phyloP scores from a whole-genome alignment of 2,113 vertebrate species.

The Oryzias woworae region DNA sequence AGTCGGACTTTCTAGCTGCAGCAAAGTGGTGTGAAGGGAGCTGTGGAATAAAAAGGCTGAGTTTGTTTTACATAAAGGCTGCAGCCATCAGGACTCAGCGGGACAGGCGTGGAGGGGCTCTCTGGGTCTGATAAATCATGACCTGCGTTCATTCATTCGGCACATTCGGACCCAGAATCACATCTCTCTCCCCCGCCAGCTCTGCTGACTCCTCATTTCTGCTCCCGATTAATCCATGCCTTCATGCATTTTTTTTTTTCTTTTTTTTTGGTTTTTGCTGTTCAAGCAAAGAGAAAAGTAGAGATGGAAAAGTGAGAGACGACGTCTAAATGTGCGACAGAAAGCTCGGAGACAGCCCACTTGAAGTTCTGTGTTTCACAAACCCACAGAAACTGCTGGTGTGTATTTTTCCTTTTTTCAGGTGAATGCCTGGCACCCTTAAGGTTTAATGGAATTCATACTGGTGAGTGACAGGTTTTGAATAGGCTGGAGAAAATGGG shows the following conservation, averaged over 20 bases:
- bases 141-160: slow-evolving; percentile 74
- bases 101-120: slow-evolving; percentile 66
- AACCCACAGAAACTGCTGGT: slow-evolving; percentile 41
- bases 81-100: slow-evolving; percentile 70
- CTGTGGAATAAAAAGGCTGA: slow-evolving; percentile 73
- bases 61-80: slow-evolving; percentile 80
- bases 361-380: slow-evolving; percentile 40
- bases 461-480: slow-evolving; percentile 72
- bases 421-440: slow-evolving; percentile 50
- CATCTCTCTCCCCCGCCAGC: slow-evolving; percentile 60
- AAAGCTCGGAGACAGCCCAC: slow-evolving; percentile 6
- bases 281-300: slow-evolving; percentile 39
- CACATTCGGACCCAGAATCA: slow-evolving; percentile 71
- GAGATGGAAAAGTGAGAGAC: slow-evolving; percentile 24
- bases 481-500: slow-evolving; percentile 72
- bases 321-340: slow-evolving; percentile 12
- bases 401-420: slow-evolving; percentile 65
- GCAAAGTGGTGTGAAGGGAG: slow-evolving; percentile 52
- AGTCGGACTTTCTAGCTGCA: slow-evolving; percentile 45
- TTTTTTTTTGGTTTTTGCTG: slow-evolving; percentile 53
- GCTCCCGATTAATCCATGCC: slow-evolving; percentile 69
- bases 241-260: slow-evolving; percentile 54
- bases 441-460: slow-evolving; percentile 72
- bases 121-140: slow-evolving; percentile 75
- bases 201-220: slow-evolving; percentile 78